Conservation (phyloP, 2,888 invertebrate species). For the Acrobasis consociella region DNA sequence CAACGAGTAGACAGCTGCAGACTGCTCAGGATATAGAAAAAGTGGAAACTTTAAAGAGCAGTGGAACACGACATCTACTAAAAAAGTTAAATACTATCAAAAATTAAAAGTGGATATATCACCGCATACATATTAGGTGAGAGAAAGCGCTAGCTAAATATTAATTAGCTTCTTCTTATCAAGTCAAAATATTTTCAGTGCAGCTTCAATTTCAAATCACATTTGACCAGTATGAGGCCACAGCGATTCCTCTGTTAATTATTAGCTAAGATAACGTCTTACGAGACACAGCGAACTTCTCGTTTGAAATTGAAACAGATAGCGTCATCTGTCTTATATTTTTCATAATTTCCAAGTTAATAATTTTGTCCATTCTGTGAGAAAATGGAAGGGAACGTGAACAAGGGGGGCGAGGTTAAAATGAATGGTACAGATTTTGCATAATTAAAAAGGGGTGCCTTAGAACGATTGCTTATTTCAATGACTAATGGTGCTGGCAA, state of each 20-base stretch:
- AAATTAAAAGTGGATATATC: background rate
- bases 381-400: conserved; percentile 42
- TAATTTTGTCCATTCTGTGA: conserved; percentile 62
- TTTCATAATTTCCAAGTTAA: conserved; percentile 72
- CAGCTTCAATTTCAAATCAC: too few relatives aligned
- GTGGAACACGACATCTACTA: too few relatives aligned
- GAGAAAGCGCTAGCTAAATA: too few relatives aligned
- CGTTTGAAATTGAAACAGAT: conserved; percentile 62
- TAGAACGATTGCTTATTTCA: conserved; percentile 71
- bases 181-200: too few relatives aligned
- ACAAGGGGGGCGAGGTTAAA: conserved; percentile 39
- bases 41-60: too few relatives aligned
- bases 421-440: conserved; percentile 76
- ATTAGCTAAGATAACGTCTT: conserved; percentile 6
- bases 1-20: too few relatives aligned
- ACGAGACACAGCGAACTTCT: conserved; percentile 22
- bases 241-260: too few relatives aligned
- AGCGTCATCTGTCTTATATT: conserved; percentile 64
- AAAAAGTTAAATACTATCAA: conserved; percentile 30
- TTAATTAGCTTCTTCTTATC: too few relatives aligned
- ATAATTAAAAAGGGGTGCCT: conserved; percentile 77
- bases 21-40: too few relatives aligned
- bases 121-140: background rate
- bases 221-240: too few relatives aligned
- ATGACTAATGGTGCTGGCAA: conserved; percentile 64